Conservation (phyloP, 2,888 invertebrate species). For the Pegoplata infirma region DNA sequence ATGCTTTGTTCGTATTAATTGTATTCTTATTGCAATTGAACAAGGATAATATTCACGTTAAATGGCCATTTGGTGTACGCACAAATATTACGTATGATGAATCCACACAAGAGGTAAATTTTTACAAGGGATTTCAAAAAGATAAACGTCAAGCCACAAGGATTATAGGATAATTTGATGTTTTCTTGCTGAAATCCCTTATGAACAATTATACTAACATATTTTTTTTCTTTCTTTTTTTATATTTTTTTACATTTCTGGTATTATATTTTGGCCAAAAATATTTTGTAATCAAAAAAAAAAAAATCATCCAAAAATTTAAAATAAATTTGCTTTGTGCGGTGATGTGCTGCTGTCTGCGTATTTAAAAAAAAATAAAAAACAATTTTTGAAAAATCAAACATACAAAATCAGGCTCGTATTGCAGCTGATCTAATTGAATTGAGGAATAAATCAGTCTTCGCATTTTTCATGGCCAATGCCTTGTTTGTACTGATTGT, state of each 20-base stretch:
- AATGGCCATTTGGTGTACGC: conserved; percentile 97
- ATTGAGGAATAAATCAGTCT: conserved; percentile 97
- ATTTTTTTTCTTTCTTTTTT: conserved; percentile 69
- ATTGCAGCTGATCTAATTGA: conserved; percentile 94
- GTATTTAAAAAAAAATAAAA: conserved; percentile 33
- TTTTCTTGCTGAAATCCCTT: conserved; percentile 68
- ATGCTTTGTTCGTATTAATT: conserved; percentile 98
- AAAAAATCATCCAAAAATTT: conserved; percentile 33
- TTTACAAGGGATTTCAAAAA: conserved; percentile 68
- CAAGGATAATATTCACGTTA: conserved; percentile 96
- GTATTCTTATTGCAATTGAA: conserved; percentile 99
- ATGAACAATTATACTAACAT: conserved; percentile 75
- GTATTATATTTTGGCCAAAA: conserved; percentile 5
- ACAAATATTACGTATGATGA: conserved; percentile 95
- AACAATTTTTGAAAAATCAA: conserved; percentile 16
- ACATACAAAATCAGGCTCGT: conserved; percentile 82
- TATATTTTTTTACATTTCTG: conserved; percentile 64
- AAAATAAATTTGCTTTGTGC: conserved; percentile 67
- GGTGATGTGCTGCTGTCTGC: conserved; percentile 67
- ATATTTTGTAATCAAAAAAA: conserved; percentile 49
- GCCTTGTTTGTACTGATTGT: conserved; percentile 99
- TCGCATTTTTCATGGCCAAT: conserved; percentile 99
- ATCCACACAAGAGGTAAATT: conserved; percentile 92
- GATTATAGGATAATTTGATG: conserved; percentile 46
- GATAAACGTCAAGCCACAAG: conserved; percentile 26